These are phyloP conservation scores for Deroplatys truncata DNA, from an alignment of 2,888 invertebrate species.

Conservation along the genomic window DNA sequence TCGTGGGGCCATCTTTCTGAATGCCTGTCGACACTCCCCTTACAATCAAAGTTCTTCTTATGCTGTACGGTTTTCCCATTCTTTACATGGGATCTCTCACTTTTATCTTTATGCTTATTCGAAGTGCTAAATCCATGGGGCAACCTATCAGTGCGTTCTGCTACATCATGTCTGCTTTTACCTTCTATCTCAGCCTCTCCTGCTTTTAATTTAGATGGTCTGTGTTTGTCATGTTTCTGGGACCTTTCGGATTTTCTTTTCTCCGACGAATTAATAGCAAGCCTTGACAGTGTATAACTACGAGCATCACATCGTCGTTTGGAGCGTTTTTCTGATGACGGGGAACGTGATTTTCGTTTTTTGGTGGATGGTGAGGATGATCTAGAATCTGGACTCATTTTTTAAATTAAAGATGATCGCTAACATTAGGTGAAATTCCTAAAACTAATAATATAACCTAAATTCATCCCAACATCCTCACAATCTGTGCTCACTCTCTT, in stretches of 20 bases:
- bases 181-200: not conserved
- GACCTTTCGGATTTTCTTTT: not conserved
- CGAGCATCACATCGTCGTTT: not conserved
- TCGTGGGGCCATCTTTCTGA: slow-evolving; percentile 39
- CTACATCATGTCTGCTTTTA: not conserved
- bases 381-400: slow-evolving; percentile 16
- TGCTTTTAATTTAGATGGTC: not conserved
- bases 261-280: not conserved
- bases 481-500: no score
- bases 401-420: not conserved
- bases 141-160: not conserved
- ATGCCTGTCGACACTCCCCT: not conserved
- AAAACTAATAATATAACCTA: no score
- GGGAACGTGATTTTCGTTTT: slow-evolving; percentile 8
- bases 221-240: slow-evolving; percentile 6
- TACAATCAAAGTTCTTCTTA: not conserved
- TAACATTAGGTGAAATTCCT: not conserved
- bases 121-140: not conserved
- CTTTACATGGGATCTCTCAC: not conserved
- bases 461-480: no score
- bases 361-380: not conserved
- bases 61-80: slow-evolving; percentile 9
- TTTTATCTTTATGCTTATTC: not conserved
- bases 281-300: not conserved
- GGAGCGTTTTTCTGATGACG: not conserved